Evolutionary conservation across 2,113 vertebrate genomes (phyloP).

Genomic region (Dipodomys merriami): DNA sequence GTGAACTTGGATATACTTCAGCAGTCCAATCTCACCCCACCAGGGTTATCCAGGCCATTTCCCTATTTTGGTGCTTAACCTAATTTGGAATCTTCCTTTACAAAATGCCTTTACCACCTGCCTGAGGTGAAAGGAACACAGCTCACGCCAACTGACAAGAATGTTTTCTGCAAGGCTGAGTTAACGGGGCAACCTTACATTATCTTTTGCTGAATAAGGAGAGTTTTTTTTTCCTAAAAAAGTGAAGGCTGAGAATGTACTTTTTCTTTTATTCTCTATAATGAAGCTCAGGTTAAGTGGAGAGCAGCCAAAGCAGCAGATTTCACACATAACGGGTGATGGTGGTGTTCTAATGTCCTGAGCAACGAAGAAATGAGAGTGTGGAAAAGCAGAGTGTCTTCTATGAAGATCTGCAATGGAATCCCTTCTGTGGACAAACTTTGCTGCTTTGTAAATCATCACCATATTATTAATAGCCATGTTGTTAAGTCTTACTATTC

Average conservation of each 20-base stretch:
- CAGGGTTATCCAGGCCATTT: conserved; percentile 60
- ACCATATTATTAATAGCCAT: not conserved
- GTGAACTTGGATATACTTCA: conserved; percentile 72
- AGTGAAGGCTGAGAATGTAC: conserved; percentile 1
- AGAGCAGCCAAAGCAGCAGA: conserved; percentile 73
- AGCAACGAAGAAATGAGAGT: conserved; percentile 39
- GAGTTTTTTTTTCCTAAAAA: conserved; percentile 12
- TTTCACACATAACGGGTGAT: conserved; percentile 61
- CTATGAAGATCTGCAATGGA: not conserved
- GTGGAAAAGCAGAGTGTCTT: conserved; percentile 16
- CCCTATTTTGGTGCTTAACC: conserved; percentile 77
- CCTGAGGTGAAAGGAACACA: conserved; percentile 75
- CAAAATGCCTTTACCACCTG: conserved; percentile 79
- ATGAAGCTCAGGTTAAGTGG: conserved; percentile 75
- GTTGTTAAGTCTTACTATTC: not conserved
- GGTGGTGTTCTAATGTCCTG: conserved; percentile 39
- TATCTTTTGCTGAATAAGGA: conserved; percentile 76
- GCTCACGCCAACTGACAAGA: conserved; percentile 70
- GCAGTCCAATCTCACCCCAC: conserved; percentile 48
- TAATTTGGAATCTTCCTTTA: conserved; percentile 77
- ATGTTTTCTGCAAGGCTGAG: conserved; percentile 78
- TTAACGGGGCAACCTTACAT: conserved; percentile 76
- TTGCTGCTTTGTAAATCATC: not conserved
- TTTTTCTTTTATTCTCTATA: conserved; percentile 64
- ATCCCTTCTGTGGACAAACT: not conserved